These are phyloP conservation scores for Siniperca scherzeri DNA, from an alignment of 2,797 vertebrate genomes.

Conservation along the genomic window DNA sequence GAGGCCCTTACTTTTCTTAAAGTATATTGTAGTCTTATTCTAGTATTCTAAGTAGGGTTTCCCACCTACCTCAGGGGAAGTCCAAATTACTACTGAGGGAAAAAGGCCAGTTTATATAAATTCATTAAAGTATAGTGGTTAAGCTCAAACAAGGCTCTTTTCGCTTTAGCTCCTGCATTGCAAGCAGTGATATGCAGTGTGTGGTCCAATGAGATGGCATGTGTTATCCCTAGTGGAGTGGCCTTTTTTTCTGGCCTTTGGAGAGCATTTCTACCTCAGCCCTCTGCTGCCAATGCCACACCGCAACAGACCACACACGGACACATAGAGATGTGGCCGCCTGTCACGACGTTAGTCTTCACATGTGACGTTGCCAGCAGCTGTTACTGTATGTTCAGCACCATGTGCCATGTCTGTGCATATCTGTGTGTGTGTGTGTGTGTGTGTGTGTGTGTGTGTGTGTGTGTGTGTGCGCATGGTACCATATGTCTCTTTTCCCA, in stretches of 20 bases:
- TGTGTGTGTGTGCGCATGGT: conserved; percentile 43
- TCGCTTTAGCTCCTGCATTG: conserved; percentile 21
- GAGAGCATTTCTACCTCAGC: conserved; percentile 44
- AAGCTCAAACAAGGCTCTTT: conserved; percentile 19
- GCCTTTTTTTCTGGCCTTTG: conserved; percentile 38
- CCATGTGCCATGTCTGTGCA: conserved; percentile 45
- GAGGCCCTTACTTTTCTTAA: conserved; percentile 4
- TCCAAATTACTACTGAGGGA: conserved; percentile 29
- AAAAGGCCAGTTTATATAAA: conserved; percentile 18
- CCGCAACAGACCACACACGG: conserved; percentile 67
- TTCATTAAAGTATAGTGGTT: conserved; percentile 29
- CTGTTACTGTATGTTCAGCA: conserved; percentile 86
- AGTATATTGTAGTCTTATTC: background rate
- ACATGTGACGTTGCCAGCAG: conserved; percentile 90
- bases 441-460: conserved; percentile 41
- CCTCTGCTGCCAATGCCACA: conserved; percentile 39
- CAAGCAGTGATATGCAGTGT: conserved; percentile 28
- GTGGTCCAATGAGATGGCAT: conserved; percentile 43
- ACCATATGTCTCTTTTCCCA: conserved; percentile 92
- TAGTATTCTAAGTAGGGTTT: background rate
- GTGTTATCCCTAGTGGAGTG: conserved; percentile 46
- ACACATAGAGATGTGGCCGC: conserved; percentile 83
- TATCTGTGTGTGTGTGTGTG: conserved; percentile 18
- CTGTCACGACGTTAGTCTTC: conserved; percentile 90
- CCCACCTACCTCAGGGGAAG: background rate